Base-by-base conservation (phyloP, 92 coral and sea anemone genomes). In the Zoanthus sansibaricus region DNA sequence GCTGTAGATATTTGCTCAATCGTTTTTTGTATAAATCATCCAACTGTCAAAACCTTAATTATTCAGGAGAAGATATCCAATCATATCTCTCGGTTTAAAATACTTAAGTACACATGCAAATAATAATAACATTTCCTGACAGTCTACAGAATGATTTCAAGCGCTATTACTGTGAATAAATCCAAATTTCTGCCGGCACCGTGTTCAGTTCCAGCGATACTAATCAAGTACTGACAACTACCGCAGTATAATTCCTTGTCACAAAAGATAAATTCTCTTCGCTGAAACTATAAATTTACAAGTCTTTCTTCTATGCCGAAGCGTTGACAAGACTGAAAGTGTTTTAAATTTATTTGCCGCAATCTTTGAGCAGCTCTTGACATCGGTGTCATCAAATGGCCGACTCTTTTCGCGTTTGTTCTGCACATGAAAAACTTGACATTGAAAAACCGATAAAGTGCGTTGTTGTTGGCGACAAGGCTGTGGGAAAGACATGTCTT, bases 401-500 rank as follows among this genome's bases (percentile, higher is more conserved):
- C 56, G 96, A 95, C 30, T 89, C 94, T 6, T 88, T 89, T 25
- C 89, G 93, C 46, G 96, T 95, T 33, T 92, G 94, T 30, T 87
- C 95, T 16, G 90, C 92, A 76, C 93, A 87, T 32, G 96, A 93
- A 71, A 91, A 90, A 67, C 62, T 71, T 17, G 96, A 91, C 78
- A 91, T 93, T 31, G 98, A 95, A 52, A 69, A 88, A 72, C 89
- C 90, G 56, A 83, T 95, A 31, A 93, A 92, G 71, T 93, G 95
- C 33, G 94, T 93, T 59, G 83, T 95, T 72, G 89, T 95, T 30
- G 98, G 98, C 4, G 98, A 95, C 74, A 89, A 72, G 68, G 75
- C 83, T 15, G 95, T 89, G 15, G 98, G 98, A 0, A 95, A 95
- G 74, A 95, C 98, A 21, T 95, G 98, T 79, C 90, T 95, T 21